Base-by-base conservation (phyloP, 2,797 vertebrate species). In the Diglossa cyanea region DNA sequence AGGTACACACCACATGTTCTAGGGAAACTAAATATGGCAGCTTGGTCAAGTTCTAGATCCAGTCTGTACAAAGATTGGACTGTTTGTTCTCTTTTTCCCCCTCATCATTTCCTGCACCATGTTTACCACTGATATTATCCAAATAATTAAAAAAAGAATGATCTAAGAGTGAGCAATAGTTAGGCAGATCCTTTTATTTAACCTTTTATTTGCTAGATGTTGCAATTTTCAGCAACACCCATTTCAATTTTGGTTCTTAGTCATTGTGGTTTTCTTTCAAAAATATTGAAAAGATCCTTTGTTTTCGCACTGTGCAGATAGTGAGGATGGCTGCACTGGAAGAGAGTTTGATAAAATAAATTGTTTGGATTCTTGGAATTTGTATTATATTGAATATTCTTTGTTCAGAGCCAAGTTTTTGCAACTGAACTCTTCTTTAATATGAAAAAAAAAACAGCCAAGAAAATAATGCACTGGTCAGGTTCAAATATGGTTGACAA, bases 271-370 rank as follows among this genome's bases (percentile, higher is more conserved):
- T 95, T 86, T 94, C 54, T 88, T 94, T 86, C 82, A 92, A 76
- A 90, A 88, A 80, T 53, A 37, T n/a, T 93, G 86, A 90, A 92
- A 94, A 79, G 71, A 25, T 84, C 40, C 58, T 82, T 94, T 94
- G 75, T 90, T 95, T 95, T 90, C 44, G 42, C 5, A 1, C 44
- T 63, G 24, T 53, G 47, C 25, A 55, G 72, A 92, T 86, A 92
- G 26, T 37, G 39, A 90, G 53, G 48, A 83, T 86, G 85, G 85
- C 57, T 83, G 33, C n/a, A n/a, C 4, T 72, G 63, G 60, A 33
- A 95, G 53, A 37, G 2, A 70, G 40, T 73, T 86, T 88, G 68
- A 95, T 92, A 70, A 82, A 78, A 87, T 2, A 50, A 79, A 79
- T 13, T 77, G 31, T 60, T 77, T 88, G 39, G 45, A 65, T 63